Conservation (phyloP, 2,888 invertebrate species). For the Campoplex capitator region DNA sequence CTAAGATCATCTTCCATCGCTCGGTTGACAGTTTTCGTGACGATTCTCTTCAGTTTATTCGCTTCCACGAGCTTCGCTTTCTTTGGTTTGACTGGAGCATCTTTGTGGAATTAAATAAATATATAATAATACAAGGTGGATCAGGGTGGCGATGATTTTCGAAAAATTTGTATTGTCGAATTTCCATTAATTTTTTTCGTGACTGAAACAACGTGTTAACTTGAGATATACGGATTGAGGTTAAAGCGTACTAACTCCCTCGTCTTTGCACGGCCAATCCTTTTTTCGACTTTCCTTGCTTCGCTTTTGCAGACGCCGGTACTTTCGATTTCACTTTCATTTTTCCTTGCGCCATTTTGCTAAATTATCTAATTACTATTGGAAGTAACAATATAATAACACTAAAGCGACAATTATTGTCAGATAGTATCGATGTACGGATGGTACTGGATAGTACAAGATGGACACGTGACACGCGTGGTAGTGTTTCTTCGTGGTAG, state of each 20-base stretch:
- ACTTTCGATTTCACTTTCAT: constrained; percentile 88
- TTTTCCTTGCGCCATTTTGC: constrained; percentile 89
- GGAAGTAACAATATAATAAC: background rate
- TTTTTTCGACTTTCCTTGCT: constrained; percentile 85
- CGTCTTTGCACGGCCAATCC: constrained; percentile 87
- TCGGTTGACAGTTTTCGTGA: constrained; percentile 90
- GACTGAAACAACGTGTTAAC: too few species aligned
- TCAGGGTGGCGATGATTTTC: background rate
- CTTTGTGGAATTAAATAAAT: constrained; percentile 79
- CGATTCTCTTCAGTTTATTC: constrained; percentile 88
- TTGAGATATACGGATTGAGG: background rate
- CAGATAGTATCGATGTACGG: too few species aligned
- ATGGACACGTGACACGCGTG: too few species aligned
- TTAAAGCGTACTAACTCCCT: constrained; percentile 85
- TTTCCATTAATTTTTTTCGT: background rate
- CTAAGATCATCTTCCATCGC: constrained; percentile 89
- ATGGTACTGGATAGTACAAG: too few species aligned
- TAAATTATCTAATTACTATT: background rate
- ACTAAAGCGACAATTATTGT: too few species aligned
- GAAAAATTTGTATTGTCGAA: too few species aligned
- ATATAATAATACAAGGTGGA: constrained; percentile 25
- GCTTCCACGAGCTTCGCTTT: constrained; percentile 87
- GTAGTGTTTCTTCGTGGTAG: too few species aligned
- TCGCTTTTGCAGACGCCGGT: constrained; percentile 86
- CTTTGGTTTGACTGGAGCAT: constrained; percentile 89